A percentile compares a stretch with the other conserved stretches of the same genome.
phyloP scores from a whole-genome alignment of 2,113 vertebrate species.

The Alethe diademata region DNA sequence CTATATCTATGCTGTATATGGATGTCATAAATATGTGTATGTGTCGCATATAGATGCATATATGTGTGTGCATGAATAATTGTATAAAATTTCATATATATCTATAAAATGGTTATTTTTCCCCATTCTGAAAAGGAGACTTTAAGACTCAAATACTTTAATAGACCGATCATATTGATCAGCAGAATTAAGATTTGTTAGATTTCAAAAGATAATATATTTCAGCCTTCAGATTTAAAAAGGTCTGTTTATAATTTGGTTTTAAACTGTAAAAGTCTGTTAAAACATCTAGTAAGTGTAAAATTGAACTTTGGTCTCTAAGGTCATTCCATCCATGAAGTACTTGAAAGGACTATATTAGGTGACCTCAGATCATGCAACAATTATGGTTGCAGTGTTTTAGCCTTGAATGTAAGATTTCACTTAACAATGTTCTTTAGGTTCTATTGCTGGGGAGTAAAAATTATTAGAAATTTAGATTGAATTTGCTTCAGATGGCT shows the following conservation, averaged over 20 bases:
- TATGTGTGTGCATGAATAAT: neutral
- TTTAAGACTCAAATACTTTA: neutral
- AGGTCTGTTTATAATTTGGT: neutral
- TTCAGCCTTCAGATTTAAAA: neutral
- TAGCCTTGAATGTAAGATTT: neutral
- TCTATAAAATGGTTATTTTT: neutral
- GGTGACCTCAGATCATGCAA: neutral
- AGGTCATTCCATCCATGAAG: neutral
- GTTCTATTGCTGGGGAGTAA: neutral
- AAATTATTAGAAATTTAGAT: neutral
- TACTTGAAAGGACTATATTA: neutral
- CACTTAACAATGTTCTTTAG: neutral
- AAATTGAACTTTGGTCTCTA: neutral
- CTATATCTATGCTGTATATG: neutral
- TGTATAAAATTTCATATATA: neutral
- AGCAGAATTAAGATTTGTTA: too few relatives aligned
- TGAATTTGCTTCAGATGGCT: neutral
- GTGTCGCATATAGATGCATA: neutral
- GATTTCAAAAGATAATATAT: neutral
- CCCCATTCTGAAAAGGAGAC: neutral
- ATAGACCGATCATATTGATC: too few relatives aligned
- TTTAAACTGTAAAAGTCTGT: neutral
- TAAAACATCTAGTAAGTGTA: neutral
- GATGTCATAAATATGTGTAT: neutral
- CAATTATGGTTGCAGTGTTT: neutral